These are phyloP conservation scores for Magallana ariakensis DNA, from an alignment of 1,140 invertebrate genomes.

Conservation along the genomic window DNA sequence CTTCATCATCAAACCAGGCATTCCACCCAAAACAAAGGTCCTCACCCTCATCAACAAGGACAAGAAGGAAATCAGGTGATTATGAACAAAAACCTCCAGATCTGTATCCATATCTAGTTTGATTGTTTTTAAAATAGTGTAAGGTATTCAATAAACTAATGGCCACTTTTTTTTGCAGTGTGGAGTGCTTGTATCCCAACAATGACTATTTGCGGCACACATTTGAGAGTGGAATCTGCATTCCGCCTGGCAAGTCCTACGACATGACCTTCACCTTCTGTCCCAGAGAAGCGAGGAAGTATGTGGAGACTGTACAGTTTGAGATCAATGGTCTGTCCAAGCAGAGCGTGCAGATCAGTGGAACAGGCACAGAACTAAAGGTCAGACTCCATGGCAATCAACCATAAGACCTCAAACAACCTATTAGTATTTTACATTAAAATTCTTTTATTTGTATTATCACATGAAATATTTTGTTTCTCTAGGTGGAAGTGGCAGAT, in stretches of 20 bases:
- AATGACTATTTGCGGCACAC: slow-evolving; percentile 74
- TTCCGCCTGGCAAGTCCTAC: slow-evolving; percentile 68
- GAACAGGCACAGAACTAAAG: slow-evolving; percentile 78
- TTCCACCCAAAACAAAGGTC: slow-evolving; percentile 69
- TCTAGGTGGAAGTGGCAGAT: slow-evolving; percentile 77
- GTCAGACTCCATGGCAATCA: slow-evolving; percentile 52
- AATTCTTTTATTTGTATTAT: neutral
- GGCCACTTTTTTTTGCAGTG: slow-evolving; percentile 65
- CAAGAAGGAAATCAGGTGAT: slow-evolving; percentile 77
- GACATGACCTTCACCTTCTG: slow-evolving; percentile 77
- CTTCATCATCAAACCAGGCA: slow-evolving; percentile 78
- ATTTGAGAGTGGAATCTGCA: slow-evolving; percentile 75
- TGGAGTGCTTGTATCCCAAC: slow-evolving; percentile 76
- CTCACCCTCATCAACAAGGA: slow-evolving; percentile 78
- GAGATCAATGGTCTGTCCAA: slow-evolving; percentile 79
- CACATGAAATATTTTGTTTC: neutral
- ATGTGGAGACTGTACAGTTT: slow-evolving; percentile 76
- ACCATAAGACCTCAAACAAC: no score
- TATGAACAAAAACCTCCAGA: neutral
- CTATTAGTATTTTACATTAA: no score
- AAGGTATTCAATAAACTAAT: neutral
- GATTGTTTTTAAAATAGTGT: neutral
- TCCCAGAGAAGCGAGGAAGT: slow-evolving; percentile 75
- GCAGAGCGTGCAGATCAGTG: slow-evolving; percentile 75
- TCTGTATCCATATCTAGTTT: neutral